These are phyloP conservation scores for Lonchura striata DNA, from an alignment of 2,113 vertebrate genomes.

Conservation along the genomic window DNA sequence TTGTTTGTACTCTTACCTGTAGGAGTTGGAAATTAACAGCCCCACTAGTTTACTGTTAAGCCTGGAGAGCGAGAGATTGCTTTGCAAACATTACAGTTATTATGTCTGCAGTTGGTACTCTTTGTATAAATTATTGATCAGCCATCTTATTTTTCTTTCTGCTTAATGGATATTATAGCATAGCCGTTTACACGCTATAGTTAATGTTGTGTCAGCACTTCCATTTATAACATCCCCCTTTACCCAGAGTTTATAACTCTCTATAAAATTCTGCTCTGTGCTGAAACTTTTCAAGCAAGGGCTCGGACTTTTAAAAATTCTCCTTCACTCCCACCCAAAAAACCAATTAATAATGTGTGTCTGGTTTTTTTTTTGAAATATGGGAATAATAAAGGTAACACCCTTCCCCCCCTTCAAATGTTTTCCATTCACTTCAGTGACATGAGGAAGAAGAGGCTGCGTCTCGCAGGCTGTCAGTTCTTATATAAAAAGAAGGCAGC, in stretches of 20 bases:
- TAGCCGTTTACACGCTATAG: conserved; percentile 78
- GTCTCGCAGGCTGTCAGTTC: not conserved
- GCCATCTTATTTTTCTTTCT: conserved; percentile 84
- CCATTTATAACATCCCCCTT: conserved; percentile 73
- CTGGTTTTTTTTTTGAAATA: not conserved
- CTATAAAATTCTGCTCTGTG: conserved; percentile 65
- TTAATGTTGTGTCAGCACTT: conserved; percentile 82
- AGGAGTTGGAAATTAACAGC: conserved; percentile 81
- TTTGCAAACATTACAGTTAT: conserved; percentile 87
- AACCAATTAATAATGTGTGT: conserved; percentile 9
- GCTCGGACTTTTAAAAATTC: conserved; percentile 5
- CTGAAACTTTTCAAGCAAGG: conserved; percentile 69
- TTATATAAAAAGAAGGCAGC: not conserved
- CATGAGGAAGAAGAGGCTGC: conserved; percentile 29
- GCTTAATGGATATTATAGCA: conserved; percentile 86
- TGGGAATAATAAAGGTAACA: conserved; percentile 20
- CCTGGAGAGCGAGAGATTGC: conserved; percentile 83
- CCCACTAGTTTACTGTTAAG: conserved; percentile 80
- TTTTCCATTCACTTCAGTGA: conserved; percentile 35
- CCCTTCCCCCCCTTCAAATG: not conserved
- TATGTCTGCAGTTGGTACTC: conserved; percentile 85
- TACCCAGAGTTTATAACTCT: conserved; percentile 71
- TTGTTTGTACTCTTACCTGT: conserved; percentile 85
- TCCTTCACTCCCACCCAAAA: not conserved
- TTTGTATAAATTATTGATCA: conserved; percentile 87